A percentile compares a stretch with the other conserved stretches of the same genome.
Evolutionary conservation across 2,113 vertebrate genomes (phyloP).

Genomic region (Corythornis cristatus): DNA sequence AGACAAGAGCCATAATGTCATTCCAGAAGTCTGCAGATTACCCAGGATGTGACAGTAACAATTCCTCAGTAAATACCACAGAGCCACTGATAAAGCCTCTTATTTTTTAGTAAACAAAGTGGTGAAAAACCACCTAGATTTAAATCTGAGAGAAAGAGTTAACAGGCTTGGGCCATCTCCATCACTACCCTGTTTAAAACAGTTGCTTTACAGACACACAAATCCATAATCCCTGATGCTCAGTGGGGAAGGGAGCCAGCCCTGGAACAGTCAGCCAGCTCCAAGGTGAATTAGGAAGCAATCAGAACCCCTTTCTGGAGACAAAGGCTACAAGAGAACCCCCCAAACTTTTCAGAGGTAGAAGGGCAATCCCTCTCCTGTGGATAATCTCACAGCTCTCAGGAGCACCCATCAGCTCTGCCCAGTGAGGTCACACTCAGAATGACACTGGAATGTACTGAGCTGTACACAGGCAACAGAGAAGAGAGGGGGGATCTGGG

Average conservation of each 20-base stretch:
- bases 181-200: not conserved
- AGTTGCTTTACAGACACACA: not conserved
- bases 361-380: not conserved
- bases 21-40: not conserved
- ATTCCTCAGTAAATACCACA: not conserved
- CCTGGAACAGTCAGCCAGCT: not conserved
- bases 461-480: not conserved
- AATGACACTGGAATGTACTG: not conserved
- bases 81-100: not conserved
- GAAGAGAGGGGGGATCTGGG: rapidly evolving
- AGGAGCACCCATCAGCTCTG: not conserved
- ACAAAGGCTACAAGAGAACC: not conserved
- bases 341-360: not conserved
- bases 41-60: not conserved
- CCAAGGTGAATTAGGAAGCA: not conserved
- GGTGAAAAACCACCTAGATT: not conserved
- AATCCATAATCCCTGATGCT: not conserved
- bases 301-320: not conserved
- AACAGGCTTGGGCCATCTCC: not conserved
- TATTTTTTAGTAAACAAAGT: not conserved
- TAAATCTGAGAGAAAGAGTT: not conserved
- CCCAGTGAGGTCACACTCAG: rapidly evolving
- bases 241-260: not conserved
- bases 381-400: rapidly evolving
- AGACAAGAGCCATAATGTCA: not conserved